Percentiles rank a stretch among this genome's conserved stretches.
Conservation (phyloP, 1,140 invertebrate species). For the Drosophila parvula region DNA sequence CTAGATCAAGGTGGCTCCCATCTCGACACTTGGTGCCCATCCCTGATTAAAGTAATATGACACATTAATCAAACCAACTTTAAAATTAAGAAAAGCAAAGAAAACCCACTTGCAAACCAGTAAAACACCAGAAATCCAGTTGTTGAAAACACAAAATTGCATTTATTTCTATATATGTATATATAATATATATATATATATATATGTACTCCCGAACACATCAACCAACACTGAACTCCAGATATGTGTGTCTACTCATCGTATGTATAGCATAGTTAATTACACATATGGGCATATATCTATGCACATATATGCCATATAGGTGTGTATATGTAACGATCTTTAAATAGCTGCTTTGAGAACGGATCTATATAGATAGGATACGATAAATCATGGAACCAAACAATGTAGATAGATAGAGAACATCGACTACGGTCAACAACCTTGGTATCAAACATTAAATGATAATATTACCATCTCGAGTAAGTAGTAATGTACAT, state of each 20-base stretch:
- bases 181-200: conserved; percentile 19
- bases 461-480: conserved; percentile 42
- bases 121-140: neutral
- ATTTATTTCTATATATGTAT: conserved; percentile 45
- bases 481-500: conserved; percentile 42
- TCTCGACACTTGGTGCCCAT: no score
- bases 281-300: conserved; percentile 24
- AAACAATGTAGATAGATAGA: conserved; percentile 47
- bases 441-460: conserved; percentile 58
- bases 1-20: no score
- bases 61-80: no score
- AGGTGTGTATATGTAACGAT: conserved; percentile 46
- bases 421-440: conserved; percentile 56
- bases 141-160: conserved; percentile 41
- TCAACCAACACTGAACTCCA: conserved; percentile 53
- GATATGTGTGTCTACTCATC: conserved; percentile 58
- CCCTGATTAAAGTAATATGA: no score
- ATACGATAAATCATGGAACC: conserved; percentile 53
- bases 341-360: conserved; percentile 36
- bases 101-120: neutral
- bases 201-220: conserved; percentile 42
- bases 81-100: no score
- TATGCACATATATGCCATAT: conserved; percentile 17
- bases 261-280: conserved; percentile 52
- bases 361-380: conserved; percentile 50